phyloP scores from a whole-genome alignment of 2,797 vertebrate genomes.

The Tolypeutes matacus region DNA sequence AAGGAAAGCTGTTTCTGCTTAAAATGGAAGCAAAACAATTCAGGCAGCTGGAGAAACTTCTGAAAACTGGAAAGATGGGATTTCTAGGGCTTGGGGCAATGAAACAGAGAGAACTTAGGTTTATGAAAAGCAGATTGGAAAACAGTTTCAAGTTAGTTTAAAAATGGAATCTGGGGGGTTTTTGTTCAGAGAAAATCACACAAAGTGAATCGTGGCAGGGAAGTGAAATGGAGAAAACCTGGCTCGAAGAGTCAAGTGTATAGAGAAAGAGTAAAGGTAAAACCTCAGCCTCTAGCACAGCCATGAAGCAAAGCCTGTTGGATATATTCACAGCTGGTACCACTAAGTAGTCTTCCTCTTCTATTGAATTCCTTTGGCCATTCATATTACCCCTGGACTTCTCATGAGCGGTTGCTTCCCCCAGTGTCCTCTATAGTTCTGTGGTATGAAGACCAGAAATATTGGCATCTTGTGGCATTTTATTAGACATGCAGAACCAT shows the following conservation, averaged over 20 bases:
- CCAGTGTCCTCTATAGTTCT: background rate
- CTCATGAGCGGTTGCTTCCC: background rate
- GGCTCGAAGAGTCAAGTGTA: background rate
- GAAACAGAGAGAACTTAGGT: conserved; percentile 29
- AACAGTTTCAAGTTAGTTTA: conserved; percentile 57
- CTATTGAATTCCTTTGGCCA: background rate
- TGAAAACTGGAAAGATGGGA: conserved; percentile 41
- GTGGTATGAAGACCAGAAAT: background rate
- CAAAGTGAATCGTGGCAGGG: conserved; percentile 60
- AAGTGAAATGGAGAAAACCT: background rate
- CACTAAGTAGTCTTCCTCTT: background rate
- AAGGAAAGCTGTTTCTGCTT: conserved; percentile 39
- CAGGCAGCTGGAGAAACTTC: conserved; percentile 60
- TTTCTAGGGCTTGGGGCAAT: conserved; percentile 63
- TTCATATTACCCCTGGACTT: background rate
- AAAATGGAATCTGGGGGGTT: conserved; percentile 57
- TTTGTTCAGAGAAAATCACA: conserved; percentile 42
- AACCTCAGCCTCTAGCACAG: background rate
- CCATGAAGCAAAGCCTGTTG: background rate
- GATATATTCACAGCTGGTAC: background rate
- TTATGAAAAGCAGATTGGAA: conserved; percentile 46
- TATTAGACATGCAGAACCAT: background rate
- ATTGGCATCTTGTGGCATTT: background rate
- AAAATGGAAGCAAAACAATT: conserved; percentile 63
- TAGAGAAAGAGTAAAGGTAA: conserved; percentile 37